Evolutionary conservation across 2,797 vertebrate genomes (phyloP).

Genomic region (Eulemur coronatus): DNA sequence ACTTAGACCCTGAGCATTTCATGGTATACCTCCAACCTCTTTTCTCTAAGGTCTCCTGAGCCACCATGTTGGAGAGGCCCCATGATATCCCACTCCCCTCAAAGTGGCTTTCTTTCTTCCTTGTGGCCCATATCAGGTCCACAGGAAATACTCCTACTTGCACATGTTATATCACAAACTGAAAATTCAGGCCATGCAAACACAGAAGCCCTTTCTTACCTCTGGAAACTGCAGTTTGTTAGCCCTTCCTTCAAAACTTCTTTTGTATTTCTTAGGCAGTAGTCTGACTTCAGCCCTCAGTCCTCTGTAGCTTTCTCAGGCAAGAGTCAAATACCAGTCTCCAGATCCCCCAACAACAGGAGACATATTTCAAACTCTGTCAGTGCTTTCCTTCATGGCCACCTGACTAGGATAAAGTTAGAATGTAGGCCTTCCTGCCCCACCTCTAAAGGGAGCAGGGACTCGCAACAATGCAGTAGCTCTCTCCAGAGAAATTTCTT

Average conservation of each 20-base stretch:
- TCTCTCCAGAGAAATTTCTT: constrained; percentile 39
- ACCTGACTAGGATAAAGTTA: neutral
- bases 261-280: neutral
- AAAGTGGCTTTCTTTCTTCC: neutral
- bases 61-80: neutral
- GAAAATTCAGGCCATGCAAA: neutral
- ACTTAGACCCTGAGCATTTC: neutral
- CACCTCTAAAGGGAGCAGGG: neutral
- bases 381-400: neutral
- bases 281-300: neutral
- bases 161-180: neutral
- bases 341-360: neutral
- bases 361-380: neutral
- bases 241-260: neutral
- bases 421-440: neutral
- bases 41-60: neutral
- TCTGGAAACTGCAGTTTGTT: neutral
- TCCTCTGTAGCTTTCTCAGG: neutral
- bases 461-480: neutral
- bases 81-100: neutral
- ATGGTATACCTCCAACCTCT: neutral
- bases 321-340: neutral
- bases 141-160: neutral
- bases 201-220: neutral
- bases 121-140: neutral